These are phyloP conservation scores for Argya squamiceps DNA, from an alignment of 2,797 vertebrate genomes.

Conservation along the genomic window DNA sequence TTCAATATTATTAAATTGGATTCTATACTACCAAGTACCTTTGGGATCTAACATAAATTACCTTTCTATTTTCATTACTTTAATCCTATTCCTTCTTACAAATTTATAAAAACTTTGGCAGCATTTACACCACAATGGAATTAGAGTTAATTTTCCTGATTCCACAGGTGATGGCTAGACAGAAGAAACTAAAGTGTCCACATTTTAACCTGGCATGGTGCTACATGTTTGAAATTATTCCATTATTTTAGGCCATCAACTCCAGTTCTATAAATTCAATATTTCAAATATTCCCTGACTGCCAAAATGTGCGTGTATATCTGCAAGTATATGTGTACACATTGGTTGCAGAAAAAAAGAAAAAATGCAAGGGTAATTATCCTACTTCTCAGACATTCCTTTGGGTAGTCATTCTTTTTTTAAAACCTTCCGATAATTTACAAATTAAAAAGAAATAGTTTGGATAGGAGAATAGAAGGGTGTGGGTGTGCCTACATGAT, in stretches of 20 bases:
- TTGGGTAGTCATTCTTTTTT: neutral
- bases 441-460: neutral
- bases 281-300: neutral
- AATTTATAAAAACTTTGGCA: neutral
- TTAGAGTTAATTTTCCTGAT: neutral
- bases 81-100: neutral
- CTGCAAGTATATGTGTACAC: neutral
- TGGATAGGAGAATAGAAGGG: neutral
- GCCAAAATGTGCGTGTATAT: accelerated
- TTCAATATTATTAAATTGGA: neutral
- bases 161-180: neutral
- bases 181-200: neutral
- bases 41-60: neutral
- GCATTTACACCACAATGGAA: neutral
- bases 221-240: neutral
- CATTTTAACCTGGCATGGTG: neutral
- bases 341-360: neutral
- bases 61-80: neutral
- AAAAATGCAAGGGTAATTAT: neutral
- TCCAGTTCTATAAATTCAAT: neutral
- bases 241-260: neutral
- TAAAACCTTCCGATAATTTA: accelerated
- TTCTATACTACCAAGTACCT: neutral
- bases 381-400: neutral
- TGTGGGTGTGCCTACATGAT: neutral